Evolutionary conservation across 2,113 vertebrate genomes (phyloP).

Genomic region (Cyprinodon tularosa): DNA sequence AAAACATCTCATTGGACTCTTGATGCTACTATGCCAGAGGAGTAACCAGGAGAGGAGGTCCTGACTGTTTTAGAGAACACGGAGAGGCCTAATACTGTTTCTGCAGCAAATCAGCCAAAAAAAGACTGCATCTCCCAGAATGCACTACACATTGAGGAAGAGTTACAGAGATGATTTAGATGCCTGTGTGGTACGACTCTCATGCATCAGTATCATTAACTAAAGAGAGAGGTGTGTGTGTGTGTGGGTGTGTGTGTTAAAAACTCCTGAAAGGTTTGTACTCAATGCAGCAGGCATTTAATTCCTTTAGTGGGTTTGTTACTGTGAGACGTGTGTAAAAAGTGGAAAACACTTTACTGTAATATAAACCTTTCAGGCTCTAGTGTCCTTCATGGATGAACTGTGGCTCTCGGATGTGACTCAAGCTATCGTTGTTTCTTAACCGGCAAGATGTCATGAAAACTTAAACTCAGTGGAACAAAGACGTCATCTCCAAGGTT

Average conservation of each 20-base stretch:
- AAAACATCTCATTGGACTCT: conserved; percentile 41
- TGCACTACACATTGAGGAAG: conserved; percentile 65
- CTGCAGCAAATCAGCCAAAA: conserved; percentile 81
- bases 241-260: conserved; percentile 36
- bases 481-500: conserved; percentile 12
- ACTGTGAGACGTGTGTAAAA: conserved; percentile 7
- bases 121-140: conserved; percentile 72
- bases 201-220: conserved; percentile 54
- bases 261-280: conserved; percentile 52
- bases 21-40: conserved; percentile 55
- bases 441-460: conserved; percentile 16
- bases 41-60: conserved; percentile 51
- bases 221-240: conserved; percentile 42
- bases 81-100: conserved; percentile 83
- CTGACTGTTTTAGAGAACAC: conserved; percentile 58
- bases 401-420: conserved; percentile 55
- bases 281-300: conserved; percentile 54
- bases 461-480: conserved; percentile 31
- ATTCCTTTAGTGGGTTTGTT: conserved; percentile 34
- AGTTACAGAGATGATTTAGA: conserved; percentile 65
- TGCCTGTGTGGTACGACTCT: conserved; percentile 65
- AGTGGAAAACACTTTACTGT: conserved; percentile 59
- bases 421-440: conserved; percentile 38
- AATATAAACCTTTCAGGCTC: conserved; percentile 38
- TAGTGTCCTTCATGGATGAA: conserved; percentile 38